Evolutionary conservation across 2,113 vertebrate genomes (phyloP).

Genomic region (Lepidothrix coronata): DNA sequence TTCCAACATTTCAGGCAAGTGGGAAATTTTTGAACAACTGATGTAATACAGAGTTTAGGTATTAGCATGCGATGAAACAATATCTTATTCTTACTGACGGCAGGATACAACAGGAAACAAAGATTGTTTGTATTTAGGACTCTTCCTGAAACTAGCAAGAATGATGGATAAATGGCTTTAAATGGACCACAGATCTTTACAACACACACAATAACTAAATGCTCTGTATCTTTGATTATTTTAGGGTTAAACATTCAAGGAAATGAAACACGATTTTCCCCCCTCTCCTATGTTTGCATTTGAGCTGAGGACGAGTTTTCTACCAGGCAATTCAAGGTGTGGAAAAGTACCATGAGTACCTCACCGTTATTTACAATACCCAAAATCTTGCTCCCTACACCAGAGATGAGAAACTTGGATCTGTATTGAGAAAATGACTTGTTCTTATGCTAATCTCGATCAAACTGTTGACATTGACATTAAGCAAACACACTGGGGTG

Average conservation of each 20-base stretch:
- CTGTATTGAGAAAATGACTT: background rate
- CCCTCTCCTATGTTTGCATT: background rate
- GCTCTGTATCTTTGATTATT: background rate
- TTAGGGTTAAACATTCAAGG: background rate
- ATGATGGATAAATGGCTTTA: background rate
- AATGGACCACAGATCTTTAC: background rate
- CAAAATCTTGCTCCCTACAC: background rate
- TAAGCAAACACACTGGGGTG: slow-evolving; percentile 21
- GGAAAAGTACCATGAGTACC: background rate
- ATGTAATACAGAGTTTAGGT: background rate
- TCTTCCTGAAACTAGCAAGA: background rate
- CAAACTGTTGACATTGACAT: slow-evolving; percentile 29
- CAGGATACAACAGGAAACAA: slow-evolving; percentile 13
- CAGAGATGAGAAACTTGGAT: background rate
- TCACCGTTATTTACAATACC: background rate
- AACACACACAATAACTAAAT: background rate
- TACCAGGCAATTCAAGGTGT: background rate
- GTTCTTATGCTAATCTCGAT: background rate
- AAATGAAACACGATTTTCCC: background rate
- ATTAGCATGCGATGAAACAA: background rate
- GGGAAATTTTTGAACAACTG: slow-evolving; percentile 9
- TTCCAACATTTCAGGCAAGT: slow-evolving; percentile 23
- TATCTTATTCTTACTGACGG: slow-evolving; percentile 17
- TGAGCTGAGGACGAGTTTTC: background rate
- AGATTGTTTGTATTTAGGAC: background rate